These are phyloP conservation scores for Dynastes maya DNA, from an alignment of 2,888 invertebrate species.

Conservation along the genomic window DNA sequence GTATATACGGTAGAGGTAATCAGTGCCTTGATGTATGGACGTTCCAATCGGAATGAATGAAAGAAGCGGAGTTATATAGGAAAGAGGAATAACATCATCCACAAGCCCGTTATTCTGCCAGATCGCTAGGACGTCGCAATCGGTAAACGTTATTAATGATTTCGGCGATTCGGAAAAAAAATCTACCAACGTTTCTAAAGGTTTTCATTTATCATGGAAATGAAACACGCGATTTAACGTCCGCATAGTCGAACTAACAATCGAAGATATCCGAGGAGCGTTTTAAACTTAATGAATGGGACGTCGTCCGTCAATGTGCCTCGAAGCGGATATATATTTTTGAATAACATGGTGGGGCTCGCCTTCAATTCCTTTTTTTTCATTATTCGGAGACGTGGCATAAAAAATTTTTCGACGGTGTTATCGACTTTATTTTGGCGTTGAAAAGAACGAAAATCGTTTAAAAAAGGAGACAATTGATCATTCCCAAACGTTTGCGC, in stretches of 20 bases:
- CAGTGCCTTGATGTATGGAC: constrained; percentile 42
- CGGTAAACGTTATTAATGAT: constrained; percentile 49
- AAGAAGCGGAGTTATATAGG: constrained; percentile 6
- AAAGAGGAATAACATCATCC: constrained; percentile 17
- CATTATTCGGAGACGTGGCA: neutral
- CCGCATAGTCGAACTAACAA: constrained; percentile 35
- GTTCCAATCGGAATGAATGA: constrained; percentile 34
- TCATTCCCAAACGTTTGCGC: too few relatives aligned
- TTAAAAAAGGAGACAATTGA: neutral
- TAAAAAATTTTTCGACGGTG: neutral
- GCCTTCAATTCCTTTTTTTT: neutral
- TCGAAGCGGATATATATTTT: constrained; percentile 37
- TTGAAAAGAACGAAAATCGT: neutral
- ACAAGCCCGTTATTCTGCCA: neutral
- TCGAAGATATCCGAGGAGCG: constrained; percentile 38
- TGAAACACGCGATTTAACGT: constrained; percentile 38
- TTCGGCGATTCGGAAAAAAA: constrained; percentile 45
- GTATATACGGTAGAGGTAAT: constrained; percentile 21
- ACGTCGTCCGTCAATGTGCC: constrained; percentile 32
- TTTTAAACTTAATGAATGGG: constrained; percentile 45
- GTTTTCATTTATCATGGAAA: constrained; percentile 47
- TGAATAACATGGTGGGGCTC: neutral
- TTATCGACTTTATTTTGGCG: constrained; percentile 5
- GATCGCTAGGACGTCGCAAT: neutral
- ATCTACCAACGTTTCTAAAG: constrained; percentile 43